Base-by-base conservation (phyloP, 2,888 invertebrate species). In the Coelopa pilipes region DNA sequence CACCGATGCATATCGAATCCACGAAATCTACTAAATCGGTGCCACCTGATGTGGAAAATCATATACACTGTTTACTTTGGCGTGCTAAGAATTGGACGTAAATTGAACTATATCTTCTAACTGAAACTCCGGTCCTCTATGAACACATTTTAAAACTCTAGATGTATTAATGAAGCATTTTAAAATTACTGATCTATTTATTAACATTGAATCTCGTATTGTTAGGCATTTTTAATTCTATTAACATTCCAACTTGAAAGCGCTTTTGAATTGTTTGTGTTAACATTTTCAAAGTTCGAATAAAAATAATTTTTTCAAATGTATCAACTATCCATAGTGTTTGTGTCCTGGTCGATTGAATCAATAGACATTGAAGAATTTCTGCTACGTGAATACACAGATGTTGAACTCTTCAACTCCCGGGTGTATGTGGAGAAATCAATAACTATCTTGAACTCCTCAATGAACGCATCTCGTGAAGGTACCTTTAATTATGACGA, bases 361-460 rank as follows among this genome's bases (percentile, higher is more conserved):
- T 80, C 84, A 65, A 82, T 80, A 15, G 84, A 83, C 57, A 85
- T 76, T 3, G 86, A 86, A 9, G 87, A 86, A 63, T 86, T 83
- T 1, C 85, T 81, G 70, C 86, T 85, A 47, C 82, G 82, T 1
- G 87, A 85, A 78, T 86, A 85, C 59, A 85, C 79, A 3, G 87
- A 86, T 1, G 82, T 81, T 1, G 85, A 82, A 59, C 89, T 91
- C 70, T 90, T 89, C 0, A 93, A 90, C 1, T 92, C 92, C 80
- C 94, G 94, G 0, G 91, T 90, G 63, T 92, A 91, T 46, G 92
- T 92, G 73, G 91, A 91, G 80, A 93, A 94, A 82, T 91, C 91
- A 0, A 92, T 83, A 49, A 94, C 90, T 82, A 95, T 94, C 80
- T 90, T 91, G 55, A 94, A 80, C 84, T 95, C 95, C n/a, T 91